Conservation (phyloP, 2,888 invertebrate species). For the Lordiphosa fenestrarum region DNA sequence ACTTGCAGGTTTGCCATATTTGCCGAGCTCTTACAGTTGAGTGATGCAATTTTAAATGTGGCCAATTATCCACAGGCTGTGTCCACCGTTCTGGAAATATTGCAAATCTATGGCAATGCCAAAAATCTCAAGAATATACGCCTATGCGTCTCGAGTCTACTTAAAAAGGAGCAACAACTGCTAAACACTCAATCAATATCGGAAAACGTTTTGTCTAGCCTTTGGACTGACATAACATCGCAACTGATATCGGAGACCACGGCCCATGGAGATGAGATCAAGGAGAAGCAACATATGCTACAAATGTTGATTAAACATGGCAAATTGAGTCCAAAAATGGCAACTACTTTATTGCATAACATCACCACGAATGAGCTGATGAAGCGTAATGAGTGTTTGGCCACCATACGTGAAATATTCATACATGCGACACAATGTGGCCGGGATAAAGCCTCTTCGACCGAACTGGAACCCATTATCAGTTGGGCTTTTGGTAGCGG, state of each 20-base stretch:
- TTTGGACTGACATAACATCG: conserved; percentile 62
- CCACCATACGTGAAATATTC: conserved; percentile 68
- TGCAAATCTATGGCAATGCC: conserved; percentile 57
- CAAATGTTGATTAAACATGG: conserved; percentile 59
- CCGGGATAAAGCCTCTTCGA: conserved; percentile 65
- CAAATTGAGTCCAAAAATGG: conserved; percentile 55
- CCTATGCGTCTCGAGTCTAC: conserved; percentile 53
- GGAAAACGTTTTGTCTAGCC: conserved; percentile 26
- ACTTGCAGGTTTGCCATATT: conserved; percentile 70
- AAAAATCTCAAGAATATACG: conserved; percentile 61
- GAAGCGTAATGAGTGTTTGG: conserved; percentile 72
- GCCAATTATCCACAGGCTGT: conserved; percentile 67
- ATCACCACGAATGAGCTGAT: conserved; percentile 64
- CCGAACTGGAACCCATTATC: conserved; percentile 56
- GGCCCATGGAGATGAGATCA: conserved; percentile 53
- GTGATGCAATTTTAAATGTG: conserved; percentile 55
- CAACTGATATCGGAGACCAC: conserved; percentile 66
- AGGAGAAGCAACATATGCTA: conserved; percentile 71
- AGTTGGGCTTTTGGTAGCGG: conserved; percentile 66
- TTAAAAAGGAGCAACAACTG: conserved; percentile 53
- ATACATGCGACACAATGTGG: conserved; percentile 60
- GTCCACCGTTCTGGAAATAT: conserved; percentile 38
- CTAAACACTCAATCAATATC: conserved; percentile 25
- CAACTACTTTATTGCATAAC: conserved; percentile 57
- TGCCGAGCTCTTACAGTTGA: conserved; percentile 61